These are phyloP conservation scores for Acropternis orthonyx DNA, from an alignment of 2,797 vertebrate species.

Conservation along the genomic window DNA sequence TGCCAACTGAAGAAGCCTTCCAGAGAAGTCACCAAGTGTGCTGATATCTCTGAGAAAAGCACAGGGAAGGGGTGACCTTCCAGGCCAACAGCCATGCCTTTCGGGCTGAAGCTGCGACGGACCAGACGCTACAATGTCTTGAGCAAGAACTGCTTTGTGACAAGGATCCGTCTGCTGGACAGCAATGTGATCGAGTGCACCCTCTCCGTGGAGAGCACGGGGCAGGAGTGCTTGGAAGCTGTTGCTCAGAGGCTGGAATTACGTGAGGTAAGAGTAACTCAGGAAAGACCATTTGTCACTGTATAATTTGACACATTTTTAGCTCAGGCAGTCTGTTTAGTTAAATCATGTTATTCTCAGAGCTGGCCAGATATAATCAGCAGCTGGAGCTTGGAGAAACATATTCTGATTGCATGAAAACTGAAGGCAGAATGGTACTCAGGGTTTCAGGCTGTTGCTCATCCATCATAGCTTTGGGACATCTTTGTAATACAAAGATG, in stretches of 20 bases:
- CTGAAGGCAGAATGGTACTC: neutral
- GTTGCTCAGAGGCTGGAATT: constrained; percentile 93
- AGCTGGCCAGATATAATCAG: neutral
- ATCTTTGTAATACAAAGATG: neutral
- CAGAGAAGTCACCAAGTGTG: neutral
- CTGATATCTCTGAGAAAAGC: neutral
- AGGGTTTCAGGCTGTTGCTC: neutral
- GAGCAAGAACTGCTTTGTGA: constrained; percentile 98
- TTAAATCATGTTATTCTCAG: neutral
- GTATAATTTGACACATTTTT: neutral
- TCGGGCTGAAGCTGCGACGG: constrained; percentile 89
- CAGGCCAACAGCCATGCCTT: constrained; percentile 86
- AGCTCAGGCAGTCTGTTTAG: neutral
- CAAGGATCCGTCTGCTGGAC: constrained; percentile 90
- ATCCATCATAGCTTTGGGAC: neutral
- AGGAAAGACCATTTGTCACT: neutral
- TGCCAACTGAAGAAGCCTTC: constrained; percentile 69
- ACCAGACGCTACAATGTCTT: constrained; percentile 94
- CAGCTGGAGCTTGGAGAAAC: neutral
- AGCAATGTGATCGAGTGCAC: constrained; percentile 92
- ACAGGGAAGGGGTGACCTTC: neutral
- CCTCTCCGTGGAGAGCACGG: constrained; percentile 92
- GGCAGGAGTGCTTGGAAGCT: constrained; percentile 94
- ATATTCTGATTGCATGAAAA: neutral
- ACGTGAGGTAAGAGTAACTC: constrained; percentile 82